These are phyloP conservation scores for Drosophila anceps DNA, from an alignment of 2,888 invertebrate species.

Conservation along the genomic window DNA sequence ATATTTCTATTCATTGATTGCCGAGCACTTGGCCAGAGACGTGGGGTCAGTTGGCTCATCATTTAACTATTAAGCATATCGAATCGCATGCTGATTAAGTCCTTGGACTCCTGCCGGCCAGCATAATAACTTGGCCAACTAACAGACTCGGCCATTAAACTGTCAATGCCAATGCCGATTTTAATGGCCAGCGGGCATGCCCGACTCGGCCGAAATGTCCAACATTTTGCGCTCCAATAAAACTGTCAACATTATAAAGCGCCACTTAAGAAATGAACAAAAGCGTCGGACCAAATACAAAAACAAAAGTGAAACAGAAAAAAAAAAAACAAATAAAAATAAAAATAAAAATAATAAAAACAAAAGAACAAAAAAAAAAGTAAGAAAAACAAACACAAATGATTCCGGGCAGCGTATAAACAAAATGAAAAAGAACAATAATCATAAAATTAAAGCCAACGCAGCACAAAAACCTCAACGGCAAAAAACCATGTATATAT, in stretches of 20 bases:
- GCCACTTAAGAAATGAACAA: constrained; percentile 79
- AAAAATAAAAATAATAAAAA: constrained; percentile 2
- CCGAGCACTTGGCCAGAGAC: not conserved
- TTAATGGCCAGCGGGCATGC: constrained; percentile 20
- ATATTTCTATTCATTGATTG: not conserved
- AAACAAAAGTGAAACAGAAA: not conserved
- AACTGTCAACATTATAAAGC: constrained; percentile 80
- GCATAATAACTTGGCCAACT: constrained; percentile 5
- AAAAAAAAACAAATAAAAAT: constrained; percentile 30
- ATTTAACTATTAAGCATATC: not conserved
- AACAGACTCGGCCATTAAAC: constrained; percentile 12
- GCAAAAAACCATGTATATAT: constrained; percentile 3
- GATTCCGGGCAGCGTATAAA: constrained; percentile 25
- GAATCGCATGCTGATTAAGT: constrained; percentile 19
- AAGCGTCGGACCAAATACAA: constrained; percentile 38
- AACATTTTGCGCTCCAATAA: constrained; percentile 77
- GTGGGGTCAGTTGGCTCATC: not conserved
- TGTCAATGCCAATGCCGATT: constrained; percentile 22
- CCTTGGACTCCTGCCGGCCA: not conserved
- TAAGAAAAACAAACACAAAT: constrained; percentile 28
- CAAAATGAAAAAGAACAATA: constrained; percentile 60
- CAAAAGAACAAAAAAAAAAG: constrained; percentile 18
- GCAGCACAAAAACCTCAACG: constrained; percentile 45
- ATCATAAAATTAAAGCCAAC: constrained; percentile 77
- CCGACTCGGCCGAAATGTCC: constrained; percentile 36